Evolutionary conservation across 2,888 invertebrate species (phyloP), one percentile per base, ranked within the genome.

Genomic region (Halictus quadricinctus): DNA sequence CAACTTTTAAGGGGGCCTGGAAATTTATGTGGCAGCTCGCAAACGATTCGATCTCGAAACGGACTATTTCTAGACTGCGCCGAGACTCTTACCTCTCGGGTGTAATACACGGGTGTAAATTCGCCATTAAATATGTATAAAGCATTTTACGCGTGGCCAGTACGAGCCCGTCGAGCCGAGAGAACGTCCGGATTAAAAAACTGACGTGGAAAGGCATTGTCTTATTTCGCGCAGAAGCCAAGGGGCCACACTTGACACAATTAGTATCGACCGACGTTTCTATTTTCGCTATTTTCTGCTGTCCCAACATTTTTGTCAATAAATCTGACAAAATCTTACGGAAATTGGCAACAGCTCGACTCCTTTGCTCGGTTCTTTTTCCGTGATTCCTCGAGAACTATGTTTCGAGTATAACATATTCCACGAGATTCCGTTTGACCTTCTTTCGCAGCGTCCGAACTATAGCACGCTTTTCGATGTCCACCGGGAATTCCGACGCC

Each of bases 251-350:
- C 94, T 94, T 94, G 94, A 94, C 94, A 94, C 93, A 91, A 93
- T 94, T 94, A 93, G 87, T 93, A 94, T 94, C 93, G 94, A 94
- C 90, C 93, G 90, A 72, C 70, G 84, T 94, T 94, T 94, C 94
- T 94, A 94, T 94, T 94, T 94, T 93, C 92, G 92, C 90, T 89
- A 86, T 90, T 85, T 88, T 76, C 43, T 10, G 48, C 54, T 54
- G 25, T n/a, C n/a, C 41, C 7, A n/a, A 25, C 21, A 21, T 70
- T 80, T 74, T 80, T 41, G 66, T 72, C 72, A 29, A 29, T 1
- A 21, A 21, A 43, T 66, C 58, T 43, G 25, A 15, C 36, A 1
- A 10, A 25, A 10, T 2, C 21, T 3, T 29, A 8, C 8, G 29
- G 69, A 60, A 54, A 13, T 36, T n/a, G 4, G 5, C 10, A 6